Base-by-base conservation (phyloP, 2,113 vertebrate genomes). In the Sphaerodactylus townsendi region DNA sequence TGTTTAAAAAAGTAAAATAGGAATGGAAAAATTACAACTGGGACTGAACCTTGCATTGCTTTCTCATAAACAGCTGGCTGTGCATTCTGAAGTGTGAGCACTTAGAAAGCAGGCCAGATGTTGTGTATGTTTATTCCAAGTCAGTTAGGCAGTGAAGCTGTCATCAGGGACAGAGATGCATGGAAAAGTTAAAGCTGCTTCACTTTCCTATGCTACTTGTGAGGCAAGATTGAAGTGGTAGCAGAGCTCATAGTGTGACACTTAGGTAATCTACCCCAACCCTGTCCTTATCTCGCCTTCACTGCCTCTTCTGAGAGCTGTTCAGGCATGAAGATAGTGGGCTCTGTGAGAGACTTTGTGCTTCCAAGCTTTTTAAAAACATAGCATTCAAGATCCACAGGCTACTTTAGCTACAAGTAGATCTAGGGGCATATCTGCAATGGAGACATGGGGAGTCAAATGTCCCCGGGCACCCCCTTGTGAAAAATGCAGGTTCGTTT, bases 21-120 rank as follows among this genome's bases (percentile, higher is more conserved):
- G 87, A 72, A 89, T 88, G 85, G 23, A 92, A 91, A 92, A 88
- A 76, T 77, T 86, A 89, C 92, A 88, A 66, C 83, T 90, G 89
- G 93, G 93, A 94, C 92, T 90, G 90, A 91, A 91, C 87, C 79
- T 85, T 86, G 30, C 48, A 79, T 79, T 92, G 77, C 77, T 81
- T 86, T 92, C 88, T 86, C 85, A 62, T 33, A 92, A 91, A 79
- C 83, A 86, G n/a, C 77, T 70, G 50, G 25, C 39, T 77, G 28
- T 30, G 17, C 37, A 70, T 93, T 88, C 80, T 92, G 77, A 92
- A 92, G 86, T 77, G 53, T 39, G 83, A 91, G 84, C 44, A 80
- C 85, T 93, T 77, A 46, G 0, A 74, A 89, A 87, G 88, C n/a
- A 62, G 79, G 86, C 79, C 92, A 93, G 92, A 86, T 93, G 92